Evolutionary conservation across 2,888 invertebrate species (phyloP), one percentile per base, ranked within the genome.

Genomic region (Drosophila quasianomalipes): DNA sequence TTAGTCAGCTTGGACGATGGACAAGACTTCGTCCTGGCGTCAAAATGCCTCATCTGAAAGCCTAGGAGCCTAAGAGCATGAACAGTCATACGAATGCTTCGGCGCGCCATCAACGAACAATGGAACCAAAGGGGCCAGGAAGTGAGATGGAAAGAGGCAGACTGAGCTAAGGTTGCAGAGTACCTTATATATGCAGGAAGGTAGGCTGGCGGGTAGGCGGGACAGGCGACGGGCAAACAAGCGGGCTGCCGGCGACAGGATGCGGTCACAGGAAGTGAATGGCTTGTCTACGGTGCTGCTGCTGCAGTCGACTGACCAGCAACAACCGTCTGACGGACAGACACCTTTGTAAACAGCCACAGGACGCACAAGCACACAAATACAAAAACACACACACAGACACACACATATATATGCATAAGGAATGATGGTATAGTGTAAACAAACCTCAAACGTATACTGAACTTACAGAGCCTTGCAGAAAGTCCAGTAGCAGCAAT

Each of bases 191-290:
- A 69, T 47, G 58, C 47, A 66, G 41, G 49, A 64, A 59, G 67
- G 52, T 10, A 26, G 57, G 47, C 44, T 53, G 60, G 14, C 28
- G 39, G 58, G 41, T 54, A 73, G 55, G 22, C 7, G 19, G 35
- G 35, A 52, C 51, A 47, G 65, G 75, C 64, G 70, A 47, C 65
- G 53, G 69, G 74, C 69, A 67, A 72, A 63, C 70, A 69, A 70
- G 41, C 70, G 60, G 68, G 47, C 70, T 83, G 85, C 74, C 77
- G 83, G 85, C 81, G 75, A 90, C 86, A 88, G 87, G 87, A 88
- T 90, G 88, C 71, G 90, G 88, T 78, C 82, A 89, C 82, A 85
- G 88, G 85, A 84, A 82, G 73, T 79, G 74, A 81, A 81, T 74
- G 61, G 76, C 64, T 76, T 62, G 83, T 70, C 81, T 76, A 64